Percentiles rank a stretch among this genome's conserved stretches.
These are phyloP conservation scores for Hippocampus guttulatus DNA, from an alignment of 2,113 vertebrate genomes.

Conservation along the genomic window DNA sequence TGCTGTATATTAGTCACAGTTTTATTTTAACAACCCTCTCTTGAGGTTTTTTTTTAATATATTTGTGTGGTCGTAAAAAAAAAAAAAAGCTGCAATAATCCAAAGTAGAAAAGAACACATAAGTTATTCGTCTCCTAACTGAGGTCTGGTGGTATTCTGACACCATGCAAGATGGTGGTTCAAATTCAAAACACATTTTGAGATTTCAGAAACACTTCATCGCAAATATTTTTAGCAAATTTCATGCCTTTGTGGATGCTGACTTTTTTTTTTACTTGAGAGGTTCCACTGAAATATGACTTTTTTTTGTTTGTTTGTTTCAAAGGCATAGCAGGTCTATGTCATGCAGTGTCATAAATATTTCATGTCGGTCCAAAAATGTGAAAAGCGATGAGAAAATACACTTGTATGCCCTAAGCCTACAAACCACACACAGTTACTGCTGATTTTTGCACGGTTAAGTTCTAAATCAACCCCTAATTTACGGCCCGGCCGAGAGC, in stretches of 20 bases:
- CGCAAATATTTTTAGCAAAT: neutral
- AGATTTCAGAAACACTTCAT: neutral
- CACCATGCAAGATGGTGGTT: neutral
- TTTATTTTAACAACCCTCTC: too few relatives aligned
- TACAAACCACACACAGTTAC: neutral
- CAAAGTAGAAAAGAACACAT: too few relatives aligned
- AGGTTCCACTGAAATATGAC: neutral
- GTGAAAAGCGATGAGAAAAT: neutral
- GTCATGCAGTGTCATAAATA: neutral
- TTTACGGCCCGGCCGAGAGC: neutral
- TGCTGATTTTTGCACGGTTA: neutral
- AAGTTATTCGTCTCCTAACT: neutral
- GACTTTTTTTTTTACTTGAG: neutral
- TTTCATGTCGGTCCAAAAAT: neutral
- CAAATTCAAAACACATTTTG: neutral
- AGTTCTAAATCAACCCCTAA: neutral
- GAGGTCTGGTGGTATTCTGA: neutral
- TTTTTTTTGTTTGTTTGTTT: neutral
- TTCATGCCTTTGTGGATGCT: neutral
- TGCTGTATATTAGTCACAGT: too few relatives aligned
- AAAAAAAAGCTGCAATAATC: too few relatives aligned
- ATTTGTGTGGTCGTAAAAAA: too few relatives aligned
- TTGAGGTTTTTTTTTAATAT: too few relatives aligned
- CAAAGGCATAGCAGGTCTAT: neutral
- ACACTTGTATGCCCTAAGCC: neutral